Conservation (phyloP, 2,888 invertebrate species). For the Globia sparganii region DNA sequence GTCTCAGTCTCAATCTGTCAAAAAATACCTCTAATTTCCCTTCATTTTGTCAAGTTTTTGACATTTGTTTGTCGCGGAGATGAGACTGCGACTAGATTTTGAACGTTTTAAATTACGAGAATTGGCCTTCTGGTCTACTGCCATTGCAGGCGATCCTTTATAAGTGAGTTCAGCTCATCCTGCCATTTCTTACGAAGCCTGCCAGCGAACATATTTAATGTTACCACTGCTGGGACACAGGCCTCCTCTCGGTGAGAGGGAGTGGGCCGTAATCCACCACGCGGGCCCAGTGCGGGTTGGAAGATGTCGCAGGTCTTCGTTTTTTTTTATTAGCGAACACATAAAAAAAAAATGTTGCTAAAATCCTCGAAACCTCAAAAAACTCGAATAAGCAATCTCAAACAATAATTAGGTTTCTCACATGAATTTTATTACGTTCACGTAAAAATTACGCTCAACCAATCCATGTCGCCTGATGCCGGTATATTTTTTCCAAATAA, state of each 20-base stretch:
- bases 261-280: neutral
- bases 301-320: neutral
- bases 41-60: too few species aligned
- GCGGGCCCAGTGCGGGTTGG: neutral
- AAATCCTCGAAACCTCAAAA: too few species aligned
- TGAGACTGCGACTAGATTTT: too few species aligned
- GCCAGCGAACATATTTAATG: neutral
- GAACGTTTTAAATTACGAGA: too few species aligned
- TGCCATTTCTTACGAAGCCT: neutral
- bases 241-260: neutral
- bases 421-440: constrained; percentile 36
- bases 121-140: neutral
- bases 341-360: neutral
- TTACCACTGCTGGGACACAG: neutral
- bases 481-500: constrained; percentile 74
- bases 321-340: neutral
- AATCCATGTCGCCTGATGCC: constrained; percentile 45
- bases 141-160: too few species aligned
- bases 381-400: constrained; percentile 13
- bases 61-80: too few species aligned
- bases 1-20: too few species aligned
- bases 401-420: constrained; percentile 38
- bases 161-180: neutral
- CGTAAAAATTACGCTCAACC: constrained; percentile 29
- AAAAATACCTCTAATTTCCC: too few species aligned